Percentiles rank a stretch among this genome's conserved stretches.
These are phyloP conservation scores for Delphinus delphis DNA, from an alignment of 2,113 vertebrate species.

Conservation along the genomic window DNA sequence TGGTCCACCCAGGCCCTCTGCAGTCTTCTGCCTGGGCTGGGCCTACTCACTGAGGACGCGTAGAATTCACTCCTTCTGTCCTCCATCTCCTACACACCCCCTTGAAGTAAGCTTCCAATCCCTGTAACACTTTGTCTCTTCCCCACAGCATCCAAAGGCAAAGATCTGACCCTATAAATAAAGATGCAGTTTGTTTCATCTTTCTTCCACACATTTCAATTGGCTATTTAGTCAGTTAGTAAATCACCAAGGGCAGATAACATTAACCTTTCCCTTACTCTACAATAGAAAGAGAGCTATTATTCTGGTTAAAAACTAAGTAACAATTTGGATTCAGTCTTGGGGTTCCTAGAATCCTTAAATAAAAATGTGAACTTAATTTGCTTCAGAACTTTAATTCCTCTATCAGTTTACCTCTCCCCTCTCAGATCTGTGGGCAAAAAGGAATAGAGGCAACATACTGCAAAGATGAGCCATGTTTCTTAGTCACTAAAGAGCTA, in stretches of 20 bases:
- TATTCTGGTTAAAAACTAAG: not conserved
- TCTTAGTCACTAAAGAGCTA: not conserved
- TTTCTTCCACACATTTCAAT: not conserved
- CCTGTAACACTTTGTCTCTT: not conserved
- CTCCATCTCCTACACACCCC: not conserved
- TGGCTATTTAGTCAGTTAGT: not conserved
- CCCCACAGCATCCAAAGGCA: not conserved
- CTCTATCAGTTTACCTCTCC: not conserved
- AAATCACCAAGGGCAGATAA: not conserved
- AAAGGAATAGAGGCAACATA: not conserved
- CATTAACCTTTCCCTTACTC: not conserved
- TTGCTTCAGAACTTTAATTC: not conserved
- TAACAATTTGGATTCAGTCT: not conserved
- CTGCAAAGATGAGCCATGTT: not conserved
- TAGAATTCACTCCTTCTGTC: not conserved
- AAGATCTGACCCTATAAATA: not conserved
- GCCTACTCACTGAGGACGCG: accelerated
- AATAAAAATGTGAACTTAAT: slow-evolving; percentile 32
- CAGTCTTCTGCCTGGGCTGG: not conserved
- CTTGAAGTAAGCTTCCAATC: not conserved
- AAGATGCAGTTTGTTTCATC: not conserved
- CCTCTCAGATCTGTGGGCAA: not conserved
- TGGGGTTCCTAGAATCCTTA: not conserved
- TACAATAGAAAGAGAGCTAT: not conserved
- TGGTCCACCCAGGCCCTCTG: not conserved